Percentiles rank a stretch among this genome's conserved stretches.
phyloP scores from a whole-genome alignment of 2,797 vertebrate species.

The Mormyrus hasselquistii region DNA sequence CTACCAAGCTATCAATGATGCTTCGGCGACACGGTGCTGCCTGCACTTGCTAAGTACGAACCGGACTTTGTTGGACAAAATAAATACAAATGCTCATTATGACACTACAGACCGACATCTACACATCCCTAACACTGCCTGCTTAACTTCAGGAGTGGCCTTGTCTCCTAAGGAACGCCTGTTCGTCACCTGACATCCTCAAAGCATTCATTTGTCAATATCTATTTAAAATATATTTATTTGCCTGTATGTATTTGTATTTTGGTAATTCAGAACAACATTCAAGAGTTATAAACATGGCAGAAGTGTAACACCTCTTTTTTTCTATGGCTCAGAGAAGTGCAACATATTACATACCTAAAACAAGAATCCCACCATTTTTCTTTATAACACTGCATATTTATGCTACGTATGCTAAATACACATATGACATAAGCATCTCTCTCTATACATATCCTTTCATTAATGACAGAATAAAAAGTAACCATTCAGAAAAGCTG shows the following conservation, averaged over 20 bases:
- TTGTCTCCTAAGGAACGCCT: neutral
- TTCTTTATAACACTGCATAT: neutral
- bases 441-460: neutral
- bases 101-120: neutral
- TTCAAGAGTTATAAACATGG: neutral
- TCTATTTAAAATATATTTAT: neutral
- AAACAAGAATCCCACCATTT: neutral
- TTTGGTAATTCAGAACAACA: conserved; percentile 11
- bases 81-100: neutral
- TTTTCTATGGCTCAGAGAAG: neutral
- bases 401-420: neutral
- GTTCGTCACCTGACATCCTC: neutral
- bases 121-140: neutral
- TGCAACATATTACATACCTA: neutral
- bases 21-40: neutral
- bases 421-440: neutral
- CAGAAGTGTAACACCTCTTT: neutral
- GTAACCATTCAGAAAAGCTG: neutral
- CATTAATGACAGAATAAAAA: neutral
- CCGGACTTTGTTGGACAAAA: neutral
- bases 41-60: neutral
- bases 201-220: neutral
- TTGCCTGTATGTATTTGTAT: neutral
- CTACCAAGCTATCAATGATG: neutral
- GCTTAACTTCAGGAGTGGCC: neutral